Evolutionary conservation across 2,888 invertebrate species (phyloP), one percentile per base, ranked within the genome.

Genomic region (Drosophila hamatofila): DNA sequence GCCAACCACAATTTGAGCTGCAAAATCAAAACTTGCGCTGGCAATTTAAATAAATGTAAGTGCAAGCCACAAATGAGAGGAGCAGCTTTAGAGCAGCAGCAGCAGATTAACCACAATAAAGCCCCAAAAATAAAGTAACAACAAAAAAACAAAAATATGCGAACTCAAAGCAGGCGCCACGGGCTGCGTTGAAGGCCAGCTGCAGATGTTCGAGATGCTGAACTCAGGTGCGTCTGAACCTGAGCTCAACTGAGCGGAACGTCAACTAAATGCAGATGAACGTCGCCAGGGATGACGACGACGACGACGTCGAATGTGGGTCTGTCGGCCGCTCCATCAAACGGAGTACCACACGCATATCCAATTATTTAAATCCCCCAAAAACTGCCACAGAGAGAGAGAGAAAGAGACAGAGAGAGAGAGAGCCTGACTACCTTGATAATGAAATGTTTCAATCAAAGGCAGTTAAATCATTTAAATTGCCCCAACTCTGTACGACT

Each of bases 371-470:
- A 90, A 90, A 90, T 89, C 76, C 64, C 78, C 78, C 76, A 44
- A 62, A 70, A 64, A 46, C 33, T n/a, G 30, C 14, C 42, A 21
- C 21, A 42, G 12, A n/a, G 57, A 33, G 11, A 14, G 7, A 57
- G 30, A 33, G 18, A 12, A 14, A 16, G 23, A 55, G 18, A 46
- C 27, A 37, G 41, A 65, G 5, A 25, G 37, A 37, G 37, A 63
- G 25, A n/a, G 51, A 30, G 18, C 21, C 67, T 57, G 63, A 64
- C 65, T 77, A 58, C 61, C 68, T 79, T 75, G 67, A 60, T 81
- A 83, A 87, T 89, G 81, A 90, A 88, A 90, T 90, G 90, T 89
- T 88, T 90, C 84, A 88, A 90, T 88, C 90, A 83, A 75, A 81
- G 74, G 63, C 84, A 76, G 78, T 84, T 83, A 86, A 86, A 90